Base-by-base conservation (phyloP, 2,797 vertebrate genomes). In the Molossus molossus region DNA sequence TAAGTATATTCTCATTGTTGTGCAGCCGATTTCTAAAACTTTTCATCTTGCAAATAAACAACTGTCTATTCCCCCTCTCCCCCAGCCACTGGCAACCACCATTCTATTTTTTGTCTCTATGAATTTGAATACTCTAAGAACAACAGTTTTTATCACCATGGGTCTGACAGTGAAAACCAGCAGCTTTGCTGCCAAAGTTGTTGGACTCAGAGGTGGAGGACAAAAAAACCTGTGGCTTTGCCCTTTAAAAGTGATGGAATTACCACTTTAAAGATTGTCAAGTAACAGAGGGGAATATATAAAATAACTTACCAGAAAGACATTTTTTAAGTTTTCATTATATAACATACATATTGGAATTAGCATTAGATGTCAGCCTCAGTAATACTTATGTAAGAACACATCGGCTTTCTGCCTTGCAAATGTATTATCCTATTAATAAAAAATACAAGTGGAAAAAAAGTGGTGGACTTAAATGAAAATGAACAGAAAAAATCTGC, bases 391-490 rank as follows among this genome's bases (percentile, higher is more conserved):
- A 29, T 9, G 1, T 48, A 94, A 87, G 64, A 92, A 92, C 14
- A 60, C 27, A 21, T 29, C 48, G 23, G 40, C 58, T 79, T 73
- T 92, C 57, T 84, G 37, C 20, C 90, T 79, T 83, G 33, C 75
- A 75, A 72, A 23, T 27, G 11, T 90, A 90, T 87, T n/a, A 72
- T 6, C 20, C 50, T 73, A 57, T 72, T 37, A 83, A 50, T 79
- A 65, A 91, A 87, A 89, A 70, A 81, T 53, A 53, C 12, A 95
- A 86, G 13, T 94, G 40, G 79, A 37, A 57, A 80, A 85, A 77
- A 58, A 79, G 11, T 45, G 50, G 40, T 53, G 50, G 40, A 33
- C 25, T 87, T 83, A 60, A 57, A 75, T 80, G 18, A 17, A 93
- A 85, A 73, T 45, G 29, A 75, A 90, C 37, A 90, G 83, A 82